Percentiles rank a stretch among this genome's conserved stretches.
phyloP scores from a whole-genome alignment of 2,113 vertebrate genomes.

The Labeo catla region DNA sequence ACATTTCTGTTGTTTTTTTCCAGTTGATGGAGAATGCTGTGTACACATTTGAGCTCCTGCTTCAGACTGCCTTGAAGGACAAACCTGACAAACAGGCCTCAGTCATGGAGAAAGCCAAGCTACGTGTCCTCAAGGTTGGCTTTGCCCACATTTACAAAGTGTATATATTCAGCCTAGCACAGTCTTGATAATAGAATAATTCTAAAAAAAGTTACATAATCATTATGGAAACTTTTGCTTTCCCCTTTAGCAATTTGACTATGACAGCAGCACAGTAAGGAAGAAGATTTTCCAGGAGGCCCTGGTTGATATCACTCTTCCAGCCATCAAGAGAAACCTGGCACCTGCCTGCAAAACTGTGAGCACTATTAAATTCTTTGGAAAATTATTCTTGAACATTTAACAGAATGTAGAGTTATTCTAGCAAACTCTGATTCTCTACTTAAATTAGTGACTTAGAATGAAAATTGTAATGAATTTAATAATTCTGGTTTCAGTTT shows the following conservation, averaged over 20 bases:
- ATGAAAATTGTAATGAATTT: too few species aligned
- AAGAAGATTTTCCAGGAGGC: slow-evolving; percentile 88
- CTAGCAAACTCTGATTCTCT: neutral
- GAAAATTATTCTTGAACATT: neutral
- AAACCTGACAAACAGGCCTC: slow-evolving; percentile 68
- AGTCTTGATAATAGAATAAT: neutral
- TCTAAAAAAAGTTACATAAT: neutral
- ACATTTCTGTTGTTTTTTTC: neutral
- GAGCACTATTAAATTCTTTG: slow-evolving; percentile 18
- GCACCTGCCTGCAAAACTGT: slow-evolving; percentile 84
- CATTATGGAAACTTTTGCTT: neutral
- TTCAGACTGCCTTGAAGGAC: slow-evolving; percentile 70
- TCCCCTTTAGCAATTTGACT: slow-evolving; percentile 84
- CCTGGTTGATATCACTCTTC: slow-evolving; percentile 82
- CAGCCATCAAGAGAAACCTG: slow-evolving; percentile 81
- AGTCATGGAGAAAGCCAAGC: slow-evolving; percentile 84
- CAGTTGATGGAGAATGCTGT: slow-evolving; percentile 85
- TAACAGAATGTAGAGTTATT: neutral
- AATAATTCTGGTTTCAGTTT: too few species aligned
- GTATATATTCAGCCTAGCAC: neutral
- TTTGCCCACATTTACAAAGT: neutral
- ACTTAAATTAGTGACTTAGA: neutral
- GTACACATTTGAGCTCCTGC: slow-evolving; percentile 81
- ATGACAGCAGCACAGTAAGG: slow-evolving; percentile 85
- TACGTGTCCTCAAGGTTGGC: slow-evolving; percentile 83